These are phyloP conservation scores for Solea solea DNA, from an alignment of 2,113 vertebrate genomes.

Conservation along the genomic window DNA sequence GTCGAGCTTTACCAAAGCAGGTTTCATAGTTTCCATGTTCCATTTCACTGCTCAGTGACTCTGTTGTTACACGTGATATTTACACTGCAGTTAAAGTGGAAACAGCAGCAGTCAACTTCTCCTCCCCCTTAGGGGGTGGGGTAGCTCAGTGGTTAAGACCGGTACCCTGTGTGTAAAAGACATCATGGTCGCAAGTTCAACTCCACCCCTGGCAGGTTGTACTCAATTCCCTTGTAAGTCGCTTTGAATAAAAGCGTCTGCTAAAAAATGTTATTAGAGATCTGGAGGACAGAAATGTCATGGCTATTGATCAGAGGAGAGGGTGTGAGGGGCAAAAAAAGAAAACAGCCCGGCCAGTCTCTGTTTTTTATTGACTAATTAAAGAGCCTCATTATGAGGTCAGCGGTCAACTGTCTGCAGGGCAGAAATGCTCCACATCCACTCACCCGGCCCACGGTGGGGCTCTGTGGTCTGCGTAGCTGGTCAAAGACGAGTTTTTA, in stretches of 20 bases:
- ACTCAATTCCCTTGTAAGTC: no score
- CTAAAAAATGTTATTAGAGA: conserved; percentile 58
- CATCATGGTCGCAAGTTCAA: no score
- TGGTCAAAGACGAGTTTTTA: no score
- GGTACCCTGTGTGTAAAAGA: no score
- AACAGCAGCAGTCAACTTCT: conserved; percentile 7
- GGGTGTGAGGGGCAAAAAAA: conserved; percentile 27
- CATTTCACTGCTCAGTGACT: background rate
- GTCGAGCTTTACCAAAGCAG: no score
- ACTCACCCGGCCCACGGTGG: conserved; percentile 23
- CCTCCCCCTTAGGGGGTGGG: no score
- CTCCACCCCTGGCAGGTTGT: no score
- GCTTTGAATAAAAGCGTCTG: no score
- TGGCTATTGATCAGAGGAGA: conserved; percentile 65
- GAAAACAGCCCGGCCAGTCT: conserved; percentile 11
- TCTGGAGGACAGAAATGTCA: conserved; percentile 65
- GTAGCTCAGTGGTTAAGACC: no score
- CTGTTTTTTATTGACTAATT: conserved; percentile 61
- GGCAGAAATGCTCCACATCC: conserved; percentile 27
- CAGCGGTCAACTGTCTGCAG: conserved; percentile 37
- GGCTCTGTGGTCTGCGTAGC: background rate
- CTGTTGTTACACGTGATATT: conserved; percentile 16
- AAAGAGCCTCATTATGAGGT: conserved; percentile 66
- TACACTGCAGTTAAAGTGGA: background rate
- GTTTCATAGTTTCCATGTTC: background rate